A percentile compares a stretch with the other conserved stretches of the same genome.
Evolutionary conservation across 1,140 invertebrate genomes (phyloP).

Genomic region (Drosophila chauvacae): DNA sequence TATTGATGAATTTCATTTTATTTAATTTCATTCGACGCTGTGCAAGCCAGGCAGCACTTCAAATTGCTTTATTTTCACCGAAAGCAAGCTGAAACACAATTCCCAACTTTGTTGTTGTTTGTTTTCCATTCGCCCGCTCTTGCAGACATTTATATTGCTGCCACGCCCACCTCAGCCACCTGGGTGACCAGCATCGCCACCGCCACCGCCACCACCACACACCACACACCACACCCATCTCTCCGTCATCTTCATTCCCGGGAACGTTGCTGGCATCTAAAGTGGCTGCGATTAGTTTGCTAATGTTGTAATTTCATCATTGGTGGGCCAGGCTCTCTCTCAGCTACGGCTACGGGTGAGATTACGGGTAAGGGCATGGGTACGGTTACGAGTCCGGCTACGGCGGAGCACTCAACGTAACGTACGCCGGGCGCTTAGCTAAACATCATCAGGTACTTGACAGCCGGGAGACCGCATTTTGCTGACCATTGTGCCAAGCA

Average conservation of each 20-base stretch:
- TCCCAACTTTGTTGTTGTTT: slow-evolving; percentile 68
- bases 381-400: neutral
- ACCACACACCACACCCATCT: neutral
- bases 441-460: slow-evolving; percentile 80
- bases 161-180: slow-evolving; percentile 25
- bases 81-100: slow-evolving; percentile 58
- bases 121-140: slow-evolving; percentile 51
- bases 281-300: slow-evolving; percentile 82
- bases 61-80: slow-evolving; percentile 66
- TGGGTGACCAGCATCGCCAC: neutral
- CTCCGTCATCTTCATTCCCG: slow-evolving; percentile 10
- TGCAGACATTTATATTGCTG: slow-evolving; percentile 58
- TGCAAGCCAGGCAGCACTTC: slow-evolving; percentile 40
- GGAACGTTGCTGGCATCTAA: slow-evolving; percentile 74
- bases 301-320: slow-evolving; percentile 84
- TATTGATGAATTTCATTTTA: slow-evolving; percentile 81
- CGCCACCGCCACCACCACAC: neutral
- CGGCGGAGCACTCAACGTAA: slow-evolving; percentile 45
- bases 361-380: slow-evolving; percentile 2
- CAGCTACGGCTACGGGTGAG: neutral
- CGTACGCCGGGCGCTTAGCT: slow-evolving; percentile 65
- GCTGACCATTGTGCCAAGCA: slow-evolving; percentile 49
- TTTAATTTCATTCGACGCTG: slow-evolving; percentile 51
- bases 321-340: slow-evolving; percentile 24
- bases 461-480: slow-evolving; percentile 67